phyloP scores from a whole-genome alignment of 2,888 invertebrate species.

The Lycocerus yunnanus region DNA sequence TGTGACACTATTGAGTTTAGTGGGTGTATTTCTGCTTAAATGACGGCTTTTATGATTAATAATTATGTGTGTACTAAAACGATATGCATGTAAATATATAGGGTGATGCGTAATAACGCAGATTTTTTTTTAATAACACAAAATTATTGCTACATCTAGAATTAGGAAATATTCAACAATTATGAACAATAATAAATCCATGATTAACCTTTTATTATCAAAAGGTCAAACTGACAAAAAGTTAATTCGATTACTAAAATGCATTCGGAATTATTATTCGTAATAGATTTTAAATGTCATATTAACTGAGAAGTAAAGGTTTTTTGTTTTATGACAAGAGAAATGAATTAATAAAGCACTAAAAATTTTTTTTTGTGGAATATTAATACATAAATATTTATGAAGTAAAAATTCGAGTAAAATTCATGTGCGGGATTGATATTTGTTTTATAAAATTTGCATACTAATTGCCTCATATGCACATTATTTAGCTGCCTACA shows the following conservation, averaged over 20 bases:
- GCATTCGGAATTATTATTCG: background rate
- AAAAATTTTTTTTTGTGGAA: background rate
- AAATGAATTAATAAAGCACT: background rate
- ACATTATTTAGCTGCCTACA: background rate
- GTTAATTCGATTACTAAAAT: background rate
- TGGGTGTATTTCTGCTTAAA: background rate
- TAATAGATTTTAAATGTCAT: background rate
- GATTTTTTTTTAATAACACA: background rate
- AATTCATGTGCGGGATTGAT: background rate
- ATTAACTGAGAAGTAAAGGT: background rate
- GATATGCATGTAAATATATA: background rate
- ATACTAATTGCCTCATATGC: slow-evolving; percentile 5
- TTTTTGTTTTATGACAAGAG: background rate
- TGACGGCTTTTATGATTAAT: background rate
- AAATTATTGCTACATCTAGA: background rate
- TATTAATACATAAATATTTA: slow-evolving; percentile 9
- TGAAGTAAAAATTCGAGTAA: background rate
- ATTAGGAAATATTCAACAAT: background rate
- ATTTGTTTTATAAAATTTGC: slow-evolving; percentile 11
- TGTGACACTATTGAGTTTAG: background rate
- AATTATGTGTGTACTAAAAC: background rate
- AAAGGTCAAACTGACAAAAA: background rate
- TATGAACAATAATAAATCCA: background rate
- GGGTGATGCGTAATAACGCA: background rate
- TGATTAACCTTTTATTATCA: background rate